Conservation (phyloP, 2,797 vertebrate species). For the Psittacula derbiana region DNA sequence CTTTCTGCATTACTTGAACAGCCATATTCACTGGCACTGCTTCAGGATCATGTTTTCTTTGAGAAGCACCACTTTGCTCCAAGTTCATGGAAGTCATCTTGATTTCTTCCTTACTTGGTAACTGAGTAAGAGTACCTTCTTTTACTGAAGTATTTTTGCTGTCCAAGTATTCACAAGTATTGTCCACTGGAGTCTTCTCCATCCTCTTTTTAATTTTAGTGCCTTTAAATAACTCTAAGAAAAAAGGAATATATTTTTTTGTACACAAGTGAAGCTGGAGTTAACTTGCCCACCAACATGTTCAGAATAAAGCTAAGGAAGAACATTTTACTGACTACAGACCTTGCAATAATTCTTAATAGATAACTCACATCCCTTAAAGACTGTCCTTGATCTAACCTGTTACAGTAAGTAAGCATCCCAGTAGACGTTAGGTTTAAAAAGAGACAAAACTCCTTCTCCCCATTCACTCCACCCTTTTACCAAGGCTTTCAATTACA, state of each 20-base stretch:
- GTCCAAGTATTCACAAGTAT: not conserved
- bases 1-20: not conserved
- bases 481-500: not conserved
- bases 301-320: not conserved
- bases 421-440: not conserved
- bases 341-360: not conserved
- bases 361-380: not conserved
- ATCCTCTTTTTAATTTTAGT: constrained; percentile 76
- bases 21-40: not conserved
- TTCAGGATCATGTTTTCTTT: not conserved
- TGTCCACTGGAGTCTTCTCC: constrained; percentile 83
- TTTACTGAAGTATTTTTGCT: not conserved
- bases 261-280: not conserved
- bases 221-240: constrained; percentile 77
- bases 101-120: constrained; percentile 25
- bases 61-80: not conserved
- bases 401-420: not conserved
- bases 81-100: not conserved
- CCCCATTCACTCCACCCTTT: not conserved
- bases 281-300: accelerated
- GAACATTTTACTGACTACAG: not conserved
- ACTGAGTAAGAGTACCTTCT: not conserved
- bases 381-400: not conserved
- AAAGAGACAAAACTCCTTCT: not conserved
- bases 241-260: not conserved